Percentiles rank a stretch among this genome's conserved stretches.
phyloP scores from a whole-genome alignment of 2,797 vertebrate genomes.

The Momotus momota region DNA sequence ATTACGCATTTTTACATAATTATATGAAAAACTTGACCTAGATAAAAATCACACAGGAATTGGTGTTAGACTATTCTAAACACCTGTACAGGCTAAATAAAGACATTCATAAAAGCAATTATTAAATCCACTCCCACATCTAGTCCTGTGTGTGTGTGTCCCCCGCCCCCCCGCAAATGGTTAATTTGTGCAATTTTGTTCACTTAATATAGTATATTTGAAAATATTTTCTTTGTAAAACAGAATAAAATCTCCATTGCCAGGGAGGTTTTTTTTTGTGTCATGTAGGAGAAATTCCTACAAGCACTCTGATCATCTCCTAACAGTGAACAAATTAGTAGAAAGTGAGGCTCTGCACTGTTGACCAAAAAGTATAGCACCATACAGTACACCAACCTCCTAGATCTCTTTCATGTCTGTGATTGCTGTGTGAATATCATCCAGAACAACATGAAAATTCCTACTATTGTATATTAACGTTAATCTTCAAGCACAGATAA shows the following conservation, averaged over 20 bases:
- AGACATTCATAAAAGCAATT: not conserved
- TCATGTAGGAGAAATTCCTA: not conserved
- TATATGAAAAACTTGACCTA: not conserved
- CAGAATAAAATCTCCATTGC: not conserved
- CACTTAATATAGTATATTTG: not conserved
- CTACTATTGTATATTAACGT: not conserved
- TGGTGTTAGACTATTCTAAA: not conserved
- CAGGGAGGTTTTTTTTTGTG: not conserved
- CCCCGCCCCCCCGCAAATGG: rapidly evolving
- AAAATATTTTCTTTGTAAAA: not conserved
- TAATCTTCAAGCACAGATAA: not conserved
- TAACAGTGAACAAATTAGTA: not conserved
- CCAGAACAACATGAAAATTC: not conserved
- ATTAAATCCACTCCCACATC: not conserved
- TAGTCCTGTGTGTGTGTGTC: not conserved
- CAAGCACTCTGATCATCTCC: not conserved
- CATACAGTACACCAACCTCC: not conserved
- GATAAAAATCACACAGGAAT: not conserved
- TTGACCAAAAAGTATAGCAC: not conserved
- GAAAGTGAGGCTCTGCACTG: not conserved
- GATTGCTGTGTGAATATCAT: not conserved
- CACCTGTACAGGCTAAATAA: not conserved
- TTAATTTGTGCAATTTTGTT: not conserved
- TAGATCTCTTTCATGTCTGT: not conserved
- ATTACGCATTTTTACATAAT: not conserved